Conservation (phyloP, 2,797 vertebrate species). For the Limosa lapponica region DNA sequence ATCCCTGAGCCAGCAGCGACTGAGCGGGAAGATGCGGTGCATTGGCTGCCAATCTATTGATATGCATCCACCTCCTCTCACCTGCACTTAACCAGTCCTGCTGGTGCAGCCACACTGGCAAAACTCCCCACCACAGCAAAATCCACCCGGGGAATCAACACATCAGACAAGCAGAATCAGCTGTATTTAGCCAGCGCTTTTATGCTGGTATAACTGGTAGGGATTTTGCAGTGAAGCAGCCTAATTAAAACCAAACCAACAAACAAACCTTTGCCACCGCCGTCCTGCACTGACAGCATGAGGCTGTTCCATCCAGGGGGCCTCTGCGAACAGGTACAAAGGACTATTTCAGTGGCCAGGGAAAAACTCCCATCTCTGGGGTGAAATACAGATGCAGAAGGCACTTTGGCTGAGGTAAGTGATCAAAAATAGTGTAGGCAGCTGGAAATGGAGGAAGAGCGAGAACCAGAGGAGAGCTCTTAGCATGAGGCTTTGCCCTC, state of each 20-base stretch:
- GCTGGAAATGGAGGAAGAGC: neutral
- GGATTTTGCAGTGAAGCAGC: neutral
- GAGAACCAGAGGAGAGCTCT: neutral
- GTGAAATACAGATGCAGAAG: neutral
- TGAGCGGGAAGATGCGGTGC: neutral
- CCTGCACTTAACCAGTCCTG: neutral
- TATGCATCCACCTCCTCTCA: neutral
- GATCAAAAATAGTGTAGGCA: neutral
- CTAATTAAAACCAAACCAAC: neutral
- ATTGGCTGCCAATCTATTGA: neutral
- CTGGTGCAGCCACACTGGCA: neutral
- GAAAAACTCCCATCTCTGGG: neutral
- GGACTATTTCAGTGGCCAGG: neutral
- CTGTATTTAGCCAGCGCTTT: neutral
- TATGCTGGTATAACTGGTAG: neutral
- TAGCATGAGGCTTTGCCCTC: neutral
- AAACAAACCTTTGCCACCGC: neutral
- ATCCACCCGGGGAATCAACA: neutral
- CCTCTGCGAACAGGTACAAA: neutral
- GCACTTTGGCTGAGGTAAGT: neutral
- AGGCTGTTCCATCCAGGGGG: neutral
- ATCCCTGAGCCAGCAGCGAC: neutral
- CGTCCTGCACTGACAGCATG: neutral
- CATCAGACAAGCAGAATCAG: neutral
- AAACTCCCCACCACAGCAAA: slow-evolving; percentile 19